Evolutionary conservation across 2,797 vertebrate genomes (phyloP).

Genomic region (Ptychadena robeensis): DNA sequence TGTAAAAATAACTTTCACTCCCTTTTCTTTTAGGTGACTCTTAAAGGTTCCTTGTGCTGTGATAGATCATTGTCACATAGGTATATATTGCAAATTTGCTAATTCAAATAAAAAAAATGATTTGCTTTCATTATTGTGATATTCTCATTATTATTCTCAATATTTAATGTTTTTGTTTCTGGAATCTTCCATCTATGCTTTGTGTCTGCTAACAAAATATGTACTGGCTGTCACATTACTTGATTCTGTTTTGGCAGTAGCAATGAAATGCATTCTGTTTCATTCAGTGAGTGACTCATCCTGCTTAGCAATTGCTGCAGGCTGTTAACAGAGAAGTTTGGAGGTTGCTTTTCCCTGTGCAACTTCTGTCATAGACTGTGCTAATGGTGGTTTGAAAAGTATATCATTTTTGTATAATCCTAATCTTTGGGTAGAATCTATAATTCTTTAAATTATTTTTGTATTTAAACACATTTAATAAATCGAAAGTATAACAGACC

Average conservation of each 20-base stretch:
- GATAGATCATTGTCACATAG: not conserved
- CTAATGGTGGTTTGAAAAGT: slow-evolving; percentile 8
- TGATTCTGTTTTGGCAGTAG: slow-evolving; percentile 49
- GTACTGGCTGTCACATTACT: slow-evolving; percentile 20
- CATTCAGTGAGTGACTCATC: slow-evolving; percentile 53
- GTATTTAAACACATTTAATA: not conserved
- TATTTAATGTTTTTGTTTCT: not conserved
- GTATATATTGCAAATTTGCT: not conserved
- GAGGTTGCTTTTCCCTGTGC: slow-evolving; percentile 30
- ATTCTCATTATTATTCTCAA: not conserved
- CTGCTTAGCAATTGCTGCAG: slow-evolving; percentile 54
- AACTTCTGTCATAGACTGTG: not conserved
- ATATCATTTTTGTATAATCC: not conserved
- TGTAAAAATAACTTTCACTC: not conserved
- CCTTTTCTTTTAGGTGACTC: not conserved
- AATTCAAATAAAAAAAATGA: too few relatives aligned
- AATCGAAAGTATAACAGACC: not conserved
- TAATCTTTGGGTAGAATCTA: not conserved
- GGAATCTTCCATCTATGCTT: slow-evolving; percentile 9
- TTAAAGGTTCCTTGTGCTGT: not conserved
- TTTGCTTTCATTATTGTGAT: not conserved
- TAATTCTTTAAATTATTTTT: not conserved
- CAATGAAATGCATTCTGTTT: slow-evolving; percentile 48
- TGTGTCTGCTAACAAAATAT: slow-evolving; percentile 40
- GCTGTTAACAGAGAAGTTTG: slow-evolving; percentile 35